phyloP scores from a whole-genome alignment of 1,140 invertebrate genomes.

The Paracyclopina nana region DNA sequence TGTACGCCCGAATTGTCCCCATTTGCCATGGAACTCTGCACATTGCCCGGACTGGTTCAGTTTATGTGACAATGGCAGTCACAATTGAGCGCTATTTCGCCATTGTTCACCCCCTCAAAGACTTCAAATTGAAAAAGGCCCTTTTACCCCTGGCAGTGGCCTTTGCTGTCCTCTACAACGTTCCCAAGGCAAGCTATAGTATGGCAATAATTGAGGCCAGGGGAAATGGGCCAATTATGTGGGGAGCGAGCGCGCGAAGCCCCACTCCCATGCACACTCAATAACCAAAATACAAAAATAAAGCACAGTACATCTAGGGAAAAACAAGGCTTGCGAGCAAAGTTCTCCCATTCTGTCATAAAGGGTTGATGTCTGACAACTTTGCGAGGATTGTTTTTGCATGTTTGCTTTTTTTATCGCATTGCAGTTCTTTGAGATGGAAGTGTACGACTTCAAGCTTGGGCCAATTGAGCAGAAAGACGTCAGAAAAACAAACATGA shows the following conservation, averaged over 20 bases:
- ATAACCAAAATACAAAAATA: neutral
- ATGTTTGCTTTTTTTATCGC: neutral
- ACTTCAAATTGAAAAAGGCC: neutral
- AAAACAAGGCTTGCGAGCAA: too few relatives aligned
- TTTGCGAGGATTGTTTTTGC: neutral
- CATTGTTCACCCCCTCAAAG: neutral
- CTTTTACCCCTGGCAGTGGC: neutral
- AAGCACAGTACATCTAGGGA: too few relatives aligned
- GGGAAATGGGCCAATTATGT: too few relatives aligned
- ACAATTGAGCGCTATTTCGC: neutral
- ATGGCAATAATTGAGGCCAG: neutral
- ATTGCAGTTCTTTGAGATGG: neutral
- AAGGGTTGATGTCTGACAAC: neutral
- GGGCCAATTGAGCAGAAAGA: constrained; percentile 3
- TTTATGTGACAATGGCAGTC: neutral
- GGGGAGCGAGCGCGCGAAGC: too few relatives aligned
- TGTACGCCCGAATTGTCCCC: neutral
- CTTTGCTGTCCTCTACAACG: neutral
- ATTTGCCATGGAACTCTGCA: neutral
- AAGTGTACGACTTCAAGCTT: neutral
- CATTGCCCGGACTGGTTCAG: neutral
- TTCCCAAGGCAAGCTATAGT: neutral
- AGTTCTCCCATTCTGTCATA: neutral
- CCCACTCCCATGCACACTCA: too few relatives aligned
- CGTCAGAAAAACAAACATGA: neutral